A percentile compares a stretch with the other conserved stretches of the same genome.
Evolutionary conservation across 2,888 invertebrate species (phyloP).

Genomic region (Linnaemya tessellans): DNA sequence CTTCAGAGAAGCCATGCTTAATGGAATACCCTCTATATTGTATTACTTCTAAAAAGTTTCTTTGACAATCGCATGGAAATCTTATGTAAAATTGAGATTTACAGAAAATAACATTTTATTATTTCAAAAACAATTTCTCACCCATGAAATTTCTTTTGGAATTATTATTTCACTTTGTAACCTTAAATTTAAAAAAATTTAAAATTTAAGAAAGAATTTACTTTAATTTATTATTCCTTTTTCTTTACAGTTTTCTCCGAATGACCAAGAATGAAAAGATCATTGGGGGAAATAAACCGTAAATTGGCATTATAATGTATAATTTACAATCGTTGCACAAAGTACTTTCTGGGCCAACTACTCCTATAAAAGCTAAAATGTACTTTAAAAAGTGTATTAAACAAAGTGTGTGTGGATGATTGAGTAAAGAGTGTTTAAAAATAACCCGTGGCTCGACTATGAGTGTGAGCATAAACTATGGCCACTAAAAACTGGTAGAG

Average conservation of each 20-base stretch:
- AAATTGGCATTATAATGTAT: conserved; percentile 58
- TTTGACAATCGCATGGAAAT: no score
- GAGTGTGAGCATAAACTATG: conserved; percentile 12
- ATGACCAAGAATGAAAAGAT: not conserved
- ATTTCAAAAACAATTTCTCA: no score
- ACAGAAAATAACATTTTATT: no score
- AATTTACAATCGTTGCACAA: conserved; percentile 27
- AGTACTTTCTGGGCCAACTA: conserved; percentile 42
- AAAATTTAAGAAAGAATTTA: no score
- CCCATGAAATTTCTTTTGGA: no score
- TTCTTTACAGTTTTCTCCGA: conserved; percentile 12
- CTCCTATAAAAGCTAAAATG: conserved; percentile 54
- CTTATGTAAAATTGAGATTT: no score
- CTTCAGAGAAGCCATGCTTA: no score
- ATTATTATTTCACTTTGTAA: no score
- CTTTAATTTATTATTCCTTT: not conserved
- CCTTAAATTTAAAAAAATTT: no score
- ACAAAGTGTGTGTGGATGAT: not conserved
- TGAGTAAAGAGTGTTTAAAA: not conserved
- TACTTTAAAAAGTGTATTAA: conserved; percentile 22
- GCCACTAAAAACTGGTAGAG: conserved; percentile 4
- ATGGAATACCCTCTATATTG: no score
- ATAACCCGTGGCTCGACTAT: not conserved
- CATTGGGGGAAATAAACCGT: conserved; percentile 23
- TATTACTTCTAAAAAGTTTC: no score